phyloP scores from a whole-genome alignment of 2,888 invertebrate genomes.

The Macrosiphum euphorbiae region DNA sequence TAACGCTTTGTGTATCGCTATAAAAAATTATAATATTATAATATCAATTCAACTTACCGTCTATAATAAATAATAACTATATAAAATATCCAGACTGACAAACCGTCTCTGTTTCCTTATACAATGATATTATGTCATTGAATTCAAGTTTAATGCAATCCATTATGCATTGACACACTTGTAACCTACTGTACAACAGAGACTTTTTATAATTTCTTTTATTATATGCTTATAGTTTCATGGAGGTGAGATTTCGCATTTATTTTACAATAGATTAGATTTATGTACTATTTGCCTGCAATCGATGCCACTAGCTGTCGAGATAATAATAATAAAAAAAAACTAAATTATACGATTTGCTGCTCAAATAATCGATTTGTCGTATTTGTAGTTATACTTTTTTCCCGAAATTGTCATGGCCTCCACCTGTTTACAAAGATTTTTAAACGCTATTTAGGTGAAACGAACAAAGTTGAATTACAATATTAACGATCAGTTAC shows the following conservation, averaged over 20 bases:
- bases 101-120: too few relatives aligned
- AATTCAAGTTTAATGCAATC: too few relatives aligned
- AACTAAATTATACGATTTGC: background rate
- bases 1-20: too few relatives aligned
- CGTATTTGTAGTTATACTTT: background rate
- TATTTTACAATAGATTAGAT: slow-evolving; percentile 13
- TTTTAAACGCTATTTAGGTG: slow-evolving; percentile 33
- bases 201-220: too few relatives aligned
- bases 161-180: too few relatives aligned
- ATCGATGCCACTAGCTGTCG: background rate
- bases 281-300: background rate
- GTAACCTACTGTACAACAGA: too few relatives aligned
- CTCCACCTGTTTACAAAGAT: background rate
- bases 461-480: slow-evolving; percentile 24
- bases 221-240: too few relatives aligned
- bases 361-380: background rate
- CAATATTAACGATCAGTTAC: background rate
- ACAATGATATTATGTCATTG: too few relatives aligned
- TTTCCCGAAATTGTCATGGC: background rate
- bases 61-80: too few relatives aligned
- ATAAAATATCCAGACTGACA: too few relatives aligned
- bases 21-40: too few relatives aligned
- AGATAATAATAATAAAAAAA: background rate
- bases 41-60: too few relatives aligned
- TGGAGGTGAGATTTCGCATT: background rate